Evolutionary conservation across 35 echinoderm and acorn worm genomes (phyloP).

Genomic region (Heliocidaris erythrogramma): DNA sequence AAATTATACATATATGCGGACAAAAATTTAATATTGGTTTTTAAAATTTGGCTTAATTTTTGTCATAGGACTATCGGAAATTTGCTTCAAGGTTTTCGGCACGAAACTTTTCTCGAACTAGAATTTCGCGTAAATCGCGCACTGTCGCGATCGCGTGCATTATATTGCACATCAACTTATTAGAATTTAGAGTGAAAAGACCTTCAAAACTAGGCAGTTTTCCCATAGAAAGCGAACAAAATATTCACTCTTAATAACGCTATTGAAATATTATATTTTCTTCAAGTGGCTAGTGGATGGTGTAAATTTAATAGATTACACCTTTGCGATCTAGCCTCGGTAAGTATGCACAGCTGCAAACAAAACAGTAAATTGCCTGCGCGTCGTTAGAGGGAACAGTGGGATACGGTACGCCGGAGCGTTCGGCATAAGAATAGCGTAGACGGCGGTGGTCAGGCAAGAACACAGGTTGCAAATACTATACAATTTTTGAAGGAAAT

Average conservation of each 20-base stretch:
- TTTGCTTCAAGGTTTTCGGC: background rate
- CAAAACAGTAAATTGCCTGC: no score
- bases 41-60: background rate
- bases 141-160: background rate
- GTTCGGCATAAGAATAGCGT: background rate
- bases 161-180: background rate
- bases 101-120: background rate
- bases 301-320: no score
- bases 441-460: background rate
- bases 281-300: no score
- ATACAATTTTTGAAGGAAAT: background rate
- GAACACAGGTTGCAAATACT: background rate
- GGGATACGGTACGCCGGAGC: background rate
- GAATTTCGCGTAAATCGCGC: background rate
- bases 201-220: background rate
- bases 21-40: background rate
- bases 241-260: background rate
- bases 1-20: constrained; percentile 16
- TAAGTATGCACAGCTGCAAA: no score
- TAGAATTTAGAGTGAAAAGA: background rate
- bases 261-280: no score
- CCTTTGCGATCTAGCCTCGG: no score
- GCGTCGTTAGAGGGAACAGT: background rate
- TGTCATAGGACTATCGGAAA: background rate
- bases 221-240: background rate